Evolutionary conservation across 2,797 vertebrate genomes (phyloP), one percentile per base, ranked within the genome.

Genomic region (Allobates femoralis): DNA sequence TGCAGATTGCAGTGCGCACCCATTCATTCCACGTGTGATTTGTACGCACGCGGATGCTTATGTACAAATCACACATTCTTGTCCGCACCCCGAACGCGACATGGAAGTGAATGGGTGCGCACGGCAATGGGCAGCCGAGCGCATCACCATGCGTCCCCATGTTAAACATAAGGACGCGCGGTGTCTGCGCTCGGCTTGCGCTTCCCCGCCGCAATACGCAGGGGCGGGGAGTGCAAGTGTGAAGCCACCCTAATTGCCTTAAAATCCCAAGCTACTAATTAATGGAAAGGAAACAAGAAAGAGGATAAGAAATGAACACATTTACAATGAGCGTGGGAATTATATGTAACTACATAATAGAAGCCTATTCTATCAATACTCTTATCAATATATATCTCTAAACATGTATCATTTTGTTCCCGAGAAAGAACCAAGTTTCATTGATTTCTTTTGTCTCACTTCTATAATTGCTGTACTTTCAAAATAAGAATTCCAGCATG

Each of bases 391-490:
- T 41, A 26, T n/a, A 50, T 5, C 41, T 74, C 71, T 50, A 74
- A 74, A 26, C 71, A 2, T 26, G 37, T 74, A 26, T 50, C 41
- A 46, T 46, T 74, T 74, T 74, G 19, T 74, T 26, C 26, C 21
- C 26, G 71, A 7, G 3, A 50, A 74, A 50, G 37, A 50, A 74
- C 23, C 23, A 50, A n/a, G 12, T 74, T 71, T 8, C 41, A 74
- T 74, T 74, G 71, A 74, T 74, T 74, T 74, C 41, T 74, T 18
- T 32, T 26, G 23, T 50, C 12, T 50, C 71, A 46, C 34, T 15
- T 41, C 67, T 41, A 41, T n/a, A 71, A 71, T 23, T 46, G 67
- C 67, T 41, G 11, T 71, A 12, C 10, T 66, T 66, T 3, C 2
- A 5, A 66, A 28, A n/a, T 62, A 62, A 18, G 62, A 66, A 32